Conservation (phyloP, 2,113 vertebrate species). For the Uria lomvia region DNA sequence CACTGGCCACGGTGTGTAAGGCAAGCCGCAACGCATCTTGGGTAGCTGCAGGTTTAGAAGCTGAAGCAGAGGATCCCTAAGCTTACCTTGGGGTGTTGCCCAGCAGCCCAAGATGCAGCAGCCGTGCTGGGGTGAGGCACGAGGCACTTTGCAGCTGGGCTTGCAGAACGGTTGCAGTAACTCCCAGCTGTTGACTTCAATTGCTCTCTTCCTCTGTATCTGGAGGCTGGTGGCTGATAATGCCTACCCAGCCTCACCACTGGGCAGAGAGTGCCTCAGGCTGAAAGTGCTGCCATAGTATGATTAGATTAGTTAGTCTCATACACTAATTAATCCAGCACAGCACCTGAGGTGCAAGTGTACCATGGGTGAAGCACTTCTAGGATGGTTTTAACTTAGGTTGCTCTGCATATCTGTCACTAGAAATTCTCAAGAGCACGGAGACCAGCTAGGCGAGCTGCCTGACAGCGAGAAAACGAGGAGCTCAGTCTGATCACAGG, state of each 20-base stretch:
- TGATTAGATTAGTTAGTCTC: neutral
- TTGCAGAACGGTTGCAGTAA: neutral
- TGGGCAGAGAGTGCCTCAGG: neutral
- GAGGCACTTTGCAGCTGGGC: neutral
- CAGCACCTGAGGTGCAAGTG: neutral
- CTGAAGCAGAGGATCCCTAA: neutral
- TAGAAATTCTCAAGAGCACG: neutral
- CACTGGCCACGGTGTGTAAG: rapidly evolving
- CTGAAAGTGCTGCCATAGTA: neutral
- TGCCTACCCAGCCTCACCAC: neutral
- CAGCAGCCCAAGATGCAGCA: neutral
- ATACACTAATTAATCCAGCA: neutral
- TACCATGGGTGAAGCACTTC: neutral
- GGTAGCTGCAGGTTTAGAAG: neutral
- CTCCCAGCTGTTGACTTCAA: neutral
- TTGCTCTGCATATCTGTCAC: neutral
- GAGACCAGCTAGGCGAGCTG: neutral
- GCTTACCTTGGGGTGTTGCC: neutral
- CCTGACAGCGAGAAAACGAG: neutral
- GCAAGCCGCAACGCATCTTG: neutral
- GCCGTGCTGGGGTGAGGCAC: neutral
- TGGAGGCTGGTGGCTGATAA: neutral
- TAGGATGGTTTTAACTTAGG: neutral
- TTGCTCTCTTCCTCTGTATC: neutral
- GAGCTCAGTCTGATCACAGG: neutral